Conservation (phyloP, 2,888 invertebrate species). For the Caenorhabditis parvicauda region DNA sequence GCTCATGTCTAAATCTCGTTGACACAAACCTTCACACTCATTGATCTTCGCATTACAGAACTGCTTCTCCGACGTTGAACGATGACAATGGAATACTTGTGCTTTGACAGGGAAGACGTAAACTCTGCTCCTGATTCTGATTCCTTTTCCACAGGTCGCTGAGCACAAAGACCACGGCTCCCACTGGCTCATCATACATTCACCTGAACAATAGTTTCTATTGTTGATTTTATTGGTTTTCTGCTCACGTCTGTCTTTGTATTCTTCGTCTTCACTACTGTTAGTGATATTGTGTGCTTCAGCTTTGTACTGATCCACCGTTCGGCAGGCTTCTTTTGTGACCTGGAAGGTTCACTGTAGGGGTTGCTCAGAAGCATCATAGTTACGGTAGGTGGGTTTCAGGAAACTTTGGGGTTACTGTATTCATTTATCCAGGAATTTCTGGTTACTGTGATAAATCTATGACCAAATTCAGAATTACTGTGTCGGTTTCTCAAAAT, state of each 20-base stretch:
- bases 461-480: no score
- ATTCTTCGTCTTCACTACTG: constrained; percentile 62
- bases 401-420: background rate
- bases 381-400: background rate
- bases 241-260: constrained; percentile 55
- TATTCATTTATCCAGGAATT: background rate
- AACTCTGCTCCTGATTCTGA: constrained; percentile 70
- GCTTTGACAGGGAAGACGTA: constrained; percentile 70
- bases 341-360: no score
- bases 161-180: constrained; percentile 80
- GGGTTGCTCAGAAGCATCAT: constrained; percentile 1
- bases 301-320: constrained; percentile 51
- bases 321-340: constrained; percentile 44
- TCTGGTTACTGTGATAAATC: no score
- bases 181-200: constrained; percentile 76
- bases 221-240: background rate
- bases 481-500: no score
- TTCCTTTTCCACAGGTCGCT: constrained; percentile 77
- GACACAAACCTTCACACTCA: constrained; percentile 52
- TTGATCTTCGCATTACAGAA: constrained; percentile 62
- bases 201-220: constrained; percentile 48
- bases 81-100: constrained; percentile 64
- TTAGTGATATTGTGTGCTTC: constrained; percentile 57
- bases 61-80: constrained; percentile 77
- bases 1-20: background rate